Evolutionary conservation across 2,113 vertebrate species (phyloP).

Genomic region (Terrapene triunguis): DNA sequence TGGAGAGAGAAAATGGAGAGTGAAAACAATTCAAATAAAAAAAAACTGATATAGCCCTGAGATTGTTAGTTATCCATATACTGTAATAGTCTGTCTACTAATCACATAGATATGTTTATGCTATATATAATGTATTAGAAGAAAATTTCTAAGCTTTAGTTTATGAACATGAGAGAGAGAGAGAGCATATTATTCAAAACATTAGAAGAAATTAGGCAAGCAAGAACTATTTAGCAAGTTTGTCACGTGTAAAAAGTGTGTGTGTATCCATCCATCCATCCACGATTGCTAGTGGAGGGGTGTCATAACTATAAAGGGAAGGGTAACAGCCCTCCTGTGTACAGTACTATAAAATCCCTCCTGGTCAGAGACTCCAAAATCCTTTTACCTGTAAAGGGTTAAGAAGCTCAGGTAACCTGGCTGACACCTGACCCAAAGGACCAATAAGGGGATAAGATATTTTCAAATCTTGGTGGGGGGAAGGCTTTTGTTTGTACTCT

Average conservation of each 20-base stretch:
- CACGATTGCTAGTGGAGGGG: slow-evolving; percentile 31
- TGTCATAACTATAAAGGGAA: too few species aligned
- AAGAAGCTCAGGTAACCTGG: too few species aligned
- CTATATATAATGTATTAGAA: not conserved
- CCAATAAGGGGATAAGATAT: too few species aligned
- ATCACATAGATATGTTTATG: not conserved
- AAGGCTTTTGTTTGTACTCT: too few species aligned
- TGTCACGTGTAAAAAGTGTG: not conserved
- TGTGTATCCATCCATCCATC: too few species aligned
- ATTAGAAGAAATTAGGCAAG: not conserved
- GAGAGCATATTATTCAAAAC: not conserved
- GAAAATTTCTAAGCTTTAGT: not conserved
- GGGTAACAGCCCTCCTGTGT: too few species aligned
- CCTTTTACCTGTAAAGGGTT: too few species aligned
- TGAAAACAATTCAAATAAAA: not conserved
- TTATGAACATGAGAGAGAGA: not conserved
- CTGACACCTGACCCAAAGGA: too few species aligned
- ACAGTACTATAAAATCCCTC: too few species aligned
- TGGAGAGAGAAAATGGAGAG: not conserved
- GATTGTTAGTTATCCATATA: not conserved
- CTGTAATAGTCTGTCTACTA: not conserved
- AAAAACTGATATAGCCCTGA: not conserved
- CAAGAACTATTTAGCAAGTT: not conserved
- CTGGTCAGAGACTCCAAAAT: too few species aligned
- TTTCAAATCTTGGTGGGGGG: too few species aligned